Conservation (phyloP, 1,140 invertebrate genomes). For the Drosophila asahinai region DNA sequence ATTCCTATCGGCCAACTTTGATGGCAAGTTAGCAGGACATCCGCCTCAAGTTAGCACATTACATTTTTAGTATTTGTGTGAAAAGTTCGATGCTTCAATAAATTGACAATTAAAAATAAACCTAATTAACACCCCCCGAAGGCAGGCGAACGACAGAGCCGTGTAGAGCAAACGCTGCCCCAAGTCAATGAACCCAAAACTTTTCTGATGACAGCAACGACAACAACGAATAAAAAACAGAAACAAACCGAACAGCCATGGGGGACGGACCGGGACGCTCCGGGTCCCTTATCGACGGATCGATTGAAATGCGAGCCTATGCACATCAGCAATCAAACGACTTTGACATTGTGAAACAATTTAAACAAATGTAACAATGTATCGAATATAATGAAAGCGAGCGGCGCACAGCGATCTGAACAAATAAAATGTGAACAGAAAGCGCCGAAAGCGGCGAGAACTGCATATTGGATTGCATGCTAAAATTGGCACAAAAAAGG, state of each 20-base stretch:
- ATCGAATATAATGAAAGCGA: conserved; percentile 15
- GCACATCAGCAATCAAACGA: conserved; percentile 33
- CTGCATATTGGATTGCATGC: conserved; percentile 69
- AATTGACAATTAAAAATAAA: conserved; percentile 80
- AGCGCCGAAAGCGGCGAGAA: conserved; percentile 28
- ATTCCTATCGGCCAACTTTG: no score
- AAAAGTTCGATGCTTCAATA: conserved; percentile 42
- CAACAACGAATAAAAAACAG: conserved; percentile 12
- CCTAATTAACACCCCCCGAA: conserved; percentile 73
- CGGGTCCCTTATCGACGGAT: conserved; percentile 28
- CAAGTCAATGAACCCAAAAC: conserved; percentile 71
- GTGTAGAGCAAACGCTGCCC: conserved; percentile 46
- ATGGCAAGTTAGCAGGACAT: no score
- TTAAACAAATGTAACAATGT: conserved; percentile 13
- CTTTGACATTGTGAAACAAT: conserved; percentile 69
- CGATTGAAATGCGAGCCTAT: conserved; percentile 58
- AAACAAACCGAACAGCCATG: neutral
- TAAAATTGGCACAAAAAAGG: conserved; percentile 60
- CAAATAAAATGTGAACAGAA: conserved; percentile 23
- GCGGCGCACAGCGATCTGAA: conserved; percentile 14
- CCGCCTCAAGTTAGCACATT: no score
- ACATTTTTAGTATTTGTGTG: neutral
- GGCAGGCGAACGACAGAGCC: conserved; percentile 29
- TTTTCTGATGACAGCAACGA: conserved; percentile 38
- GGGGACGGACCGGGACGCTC: neutral